These are phyloP conservation scores for Botrylloides violaceus DNA, from an alignment of 23 tunicate genomes.

Conservation along the genomic window DNA sequence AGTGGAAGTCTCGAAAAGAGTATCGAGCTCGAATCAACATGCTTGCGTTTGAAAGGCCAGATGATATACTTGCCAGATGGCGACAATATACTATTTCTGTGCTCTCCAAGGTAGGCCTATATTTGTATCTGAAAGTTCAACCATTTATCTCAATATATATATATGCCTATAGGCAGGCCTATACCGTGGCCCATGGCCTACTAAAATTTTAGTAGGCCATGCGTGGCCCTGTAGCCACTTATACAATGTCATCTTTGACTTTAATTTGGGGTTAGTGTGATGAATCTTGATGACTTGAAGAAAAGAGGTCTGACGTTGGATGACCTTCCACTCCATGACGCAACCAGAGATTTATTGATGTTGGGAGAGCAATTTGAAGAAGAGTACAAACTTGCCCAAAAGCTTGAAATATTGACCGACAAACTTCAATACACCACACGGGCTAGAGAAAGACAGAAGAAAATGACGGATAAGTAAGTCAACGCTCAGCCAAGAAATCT, in stretches of 20 bases:
- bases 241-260: too few relatives aligned
- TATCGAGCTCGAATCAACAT: conserved; percentile 29
- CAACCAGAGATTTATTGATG: conserved; percentile 73
- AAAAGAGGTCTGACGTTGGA: conserved; percentile 42
- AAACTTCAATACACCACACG: conserved; percentile 80
- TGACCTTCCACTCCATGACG: conserved; percentile 86
- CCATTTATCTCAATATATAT: neutral
- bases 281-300: conserved; percentile 78
- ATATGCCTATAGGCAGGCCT: too few relatives aligned
- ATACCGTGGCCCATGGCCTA: too few relatives aligned
- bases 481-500: too few relatives aligned
- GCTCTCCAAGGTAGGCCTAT: conserved; percentile 77
- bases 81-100: conserved; percentile 69
- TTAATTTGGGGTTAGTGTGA: too few relatives aligned
- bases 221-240: too few relatives aligned
- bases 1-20: neutral
- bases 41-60: conserved; percentile 77
- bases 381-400: conserved; percentile 84
- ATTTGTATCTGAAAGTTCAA: too few relatives aligned
- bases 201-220: neutral
- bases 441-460: conserved; percentile 79
- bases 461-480: conserved; percentile 84
- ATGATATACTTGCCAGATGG: conserved; percentile 78
- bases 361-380: conserved; percentile 87
- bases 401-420: conserved; percentile 81